Conservation (phyloP, 2,888 invertebrate genomes). For the Taphrorychus bicolor region DNA sequence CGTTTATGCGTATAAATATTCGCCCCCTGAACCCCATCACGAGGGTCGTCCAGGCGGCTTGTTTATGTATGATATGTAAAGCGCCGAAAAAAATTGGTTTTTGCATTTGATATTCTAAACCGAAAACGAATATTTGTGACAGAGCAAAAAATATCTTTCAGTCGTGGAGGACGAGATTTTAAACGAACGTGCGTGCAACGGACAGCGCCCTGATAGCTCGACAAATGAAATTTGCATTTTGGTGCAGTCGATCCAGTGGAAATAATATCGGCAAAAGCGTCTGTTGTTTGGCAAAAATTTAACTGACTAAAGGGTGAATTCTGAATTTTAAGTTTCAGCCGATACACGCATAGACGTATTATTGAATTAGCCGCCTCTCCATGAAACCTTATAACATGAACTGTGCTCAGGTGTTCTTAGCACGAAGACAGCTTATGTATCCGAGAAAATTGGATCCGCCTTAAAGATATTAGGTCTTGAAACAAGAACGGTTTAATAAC, state of each 20-base stretch:
- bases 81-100: too few species aligned
- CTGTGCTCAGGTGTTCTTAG: slow-evolving; percentile 28
- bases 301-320: too few species aligned
- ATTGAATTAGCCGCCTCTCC: not conserved
- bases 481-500: slow-evolving; percentile 1
- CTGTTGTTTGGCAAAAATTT: not conserved
- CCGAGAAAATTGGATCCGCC: slow-evolving; percentile 31
- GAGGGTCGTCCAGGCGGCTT: too few species aligned
- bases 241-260: slow-evolving; percentile 9
- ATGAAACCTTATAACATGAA: slow-evolving; percentile 1
- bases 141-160: slow-evolving; percentile 12
- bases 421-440: slow-evolving; percentile 22
- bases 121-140: slow-evolving; percentile 8
- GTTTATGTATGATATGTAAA: too few species aligned
- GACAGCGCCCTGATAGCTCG: slow-evolving; percentile 17
- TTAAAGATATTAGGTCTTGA: slow-evolving; percentile 26
- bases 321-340: too few species aligned
- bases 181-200: slow-evolving; percentile 16
- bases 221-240: slow-evolving; percentile 20
- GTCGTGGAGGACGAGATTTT: slow-evolving; percentile 7
- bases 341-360: not conserved
- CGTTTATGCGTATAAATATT: too few species aligned
- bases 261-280: not conserved
- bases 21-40: too few species aligned
- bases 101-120: too few species aligned